Base-by-base conservation (phyloP, 1,140 invertebrate genomes). In the Cheumatopsyche charites region DNA sequence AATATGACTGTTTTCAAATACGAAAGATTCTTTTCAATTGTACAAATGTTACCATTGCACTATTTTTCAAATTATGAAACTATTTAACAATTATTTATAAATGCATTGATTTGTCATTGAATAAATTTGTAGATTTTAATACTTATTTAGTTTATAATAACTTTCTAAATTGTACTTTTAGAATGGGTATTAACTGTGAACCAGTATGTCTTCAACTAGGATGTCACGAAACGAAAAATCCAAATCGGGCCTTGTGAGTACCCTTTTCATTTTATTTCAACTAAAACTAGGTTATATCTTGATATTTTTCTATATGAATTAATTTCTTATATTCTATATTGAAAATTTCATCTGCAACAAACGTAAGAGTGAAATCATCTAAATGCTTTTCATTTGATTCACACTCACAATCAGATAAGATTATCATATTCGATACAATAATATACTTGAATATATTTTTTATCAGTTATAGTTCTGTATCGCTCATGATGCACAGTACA, bases 211-310 rank as follows among this genome's bases (percentile, higher is more conserved):
- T 19, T 72, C 62, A 42, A 43, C 62, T 78, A 82, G 80, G 78
- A 84, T 84, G 82, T 84, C 82, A 78, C 82, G 82, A 77, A 79
- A 83, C 80, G 82, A 83, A 78, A 84, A 84, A 80, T 79, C 82
- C 52, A 84, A 83, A 73, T 82, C 80, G 63, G 81, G 82, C 78
- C 82, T 83, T 83, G 82, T 84, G 75, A 84, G 82, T 83, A 17
- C 66, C 25, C 25, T 68, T n/a, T 41, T 62, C 26, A 52, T 71
- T 69, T 62, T 61, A 61, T 68, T 21, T 36, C 41, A 52, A 55
- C 4, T 9, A 13, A 52, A 6, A 52, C 12, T 15, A 19, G 17
- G 5, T 52, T n/a, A 52, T 19, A 15, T 42, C 5, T 42, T 5
- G 12, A 6, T 42, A 61, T 26, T 26, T 12, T 12, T 61, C 17